Conservation (phyloP, 2,797 vertebrate genomes). For the Gambelia wislizenii region DNA sequence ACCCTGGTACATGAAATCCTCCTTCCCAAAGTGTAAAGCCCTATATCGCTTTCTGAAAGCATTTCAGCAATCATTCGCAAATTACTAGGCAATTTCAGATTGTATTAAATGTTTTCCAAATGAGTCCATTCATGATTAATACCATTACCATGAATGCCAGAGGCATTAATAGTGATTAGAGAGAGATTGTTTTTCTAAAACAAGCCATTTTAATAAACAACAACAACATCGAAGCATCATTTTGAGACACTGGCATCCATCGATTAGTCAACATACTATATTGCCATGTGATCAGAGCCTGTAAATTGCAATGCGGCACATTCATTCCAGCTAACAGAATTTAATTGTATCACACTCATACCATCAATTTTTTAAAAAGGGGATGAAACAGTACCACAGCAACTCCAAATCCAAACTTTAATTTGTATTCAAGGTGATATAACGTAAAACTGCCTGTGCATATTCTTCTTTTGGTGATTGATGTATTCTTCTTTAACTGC, state of each 20-base stretch:
- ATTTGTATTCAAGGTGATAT: conserved; percentile 28
- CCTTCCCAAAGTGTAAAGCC: conserved; percentile 10
- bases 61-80: conserved; percentile 23
- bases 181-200: conserved; percentile 72
- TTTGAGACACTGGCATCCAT: conserved; percentile 62
- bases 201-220: conserved; percentile 67
- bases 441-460: conserved; percentile 16
- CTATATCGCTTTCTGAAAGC: conserved; percentile 34
- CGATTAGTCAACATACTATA: conserved; percentile 68
- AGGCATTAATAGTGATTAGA: conserved; percentile 71
- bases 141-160: conserved; percentile 63
- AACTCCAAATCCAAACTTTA: conserved; percentile 37
- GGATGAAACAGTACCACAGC: conserved; percentile 33
- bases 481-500: conserved; percentile 4
- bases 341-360: conserved; percentile 60
- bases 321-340: conserved; percentile 20
- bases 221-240: conserved; percentile 65
- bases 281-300: conserved; percentile 60
- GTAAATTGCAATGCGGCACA: conserved; percentile 25
- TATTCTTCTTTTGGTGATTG: not conserved
- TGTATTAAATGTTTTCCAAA: conserved; percentile 42
- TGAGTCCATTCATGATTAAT: conserved; percentile 63
- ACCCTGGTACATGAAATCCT: conserved; percentile 25
- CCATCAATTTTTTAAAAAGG: conserved; percentile 44
- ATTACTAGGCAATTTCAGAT: conserved; percentile 40